Base-by-base conservation (phyloP, 2,888 invertebrate genomes). In the Agrotis clavis region DNA sequence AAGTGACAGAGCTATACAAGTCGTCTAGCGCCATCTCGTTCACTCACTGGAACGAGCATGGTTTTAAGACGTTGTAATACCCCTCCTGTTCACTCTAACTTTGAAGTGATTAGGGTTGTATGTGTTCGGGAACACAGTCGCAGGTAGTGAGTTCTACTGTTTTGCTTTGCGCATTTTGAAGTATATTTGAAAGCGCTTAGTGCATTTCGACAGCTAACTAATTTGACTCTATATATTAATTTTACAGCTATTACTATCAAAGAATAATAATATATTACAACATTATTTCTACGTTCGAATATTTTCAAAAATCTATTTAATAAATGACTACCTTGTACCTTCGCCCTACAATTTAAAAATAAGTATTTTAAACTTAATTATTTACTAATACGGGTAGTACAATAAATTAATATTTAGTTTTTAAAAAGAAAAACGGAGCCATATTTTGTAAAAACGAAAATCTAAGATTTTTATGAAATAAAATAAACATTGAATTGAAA, bases 301-400 rank as follows among this genome's bases (percentile, higher is more conserved):
- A 25, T 54, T 53, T 21, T 18, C 6, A 6, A 45, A 9, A 6
- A 9, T 14, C 6, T 25, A 25, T 25, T 25, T 0, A n/a, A 21
- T 25, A 6, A 0, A 18, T 0, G 1, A 30, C 18, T 21, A 48
- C 53, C 74, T 75, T 83, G 14, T 21, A 48, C 53, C 74, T 75
- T 83, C 61, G 41, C 69, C 67, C 59, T 78, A 72, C 30, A 72
- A 66, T 67, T 69, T 71, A 76, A 81, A 75, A 81, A 57, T 87
- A 88, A 82, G 69, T 77, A 77, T 81, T 76, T 73, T 73, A 21
- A 25, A 73, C 7, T 59, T 68, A 48, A 77, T 59, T 73, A 76
- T 73, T 71, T 85, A 92, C 89, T 92, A 91, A 92, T 92, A 94
- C 94, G 94, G 94, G 95, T 95, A 94, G 91, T 93, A 93, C 89